Conservation (phyloP, 2,113 vertebrate genomes). For the Perca flavescens region DNA sequence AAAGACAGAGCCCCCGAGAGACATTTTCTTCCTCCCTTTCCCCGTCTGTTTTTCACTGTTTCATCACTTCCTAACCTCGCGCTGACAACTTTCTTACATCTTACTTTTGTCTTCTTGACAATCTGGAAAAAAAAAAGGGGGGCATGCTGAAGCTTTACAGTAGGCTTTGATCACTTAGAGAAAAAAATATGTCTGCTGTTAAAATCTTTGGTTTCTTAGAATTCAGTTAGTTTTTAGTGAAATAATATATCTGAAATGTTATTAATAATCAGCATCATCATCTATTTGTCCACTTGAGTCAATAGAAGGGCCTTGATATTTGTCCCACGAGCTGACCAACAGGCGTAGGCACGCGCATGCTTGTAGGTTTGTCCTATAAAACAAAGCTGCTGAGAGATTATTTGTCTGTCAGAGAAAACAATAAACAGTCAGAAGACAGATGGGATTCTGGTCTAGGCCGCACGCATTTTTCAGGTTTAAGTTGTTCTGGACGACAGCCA, state of each 20-base stretch:
- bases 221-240: background rate
- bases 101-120: constrained; percentile 39
- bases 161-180: constrained; percentile 5
- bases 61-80: constrained; percentile 51
- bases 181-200: background rate
- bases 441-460: constrained; percentile 23
- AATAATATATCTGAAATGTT: background rate
- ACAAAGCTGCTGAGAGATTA: constrained; percentile 45
- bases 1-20: constrained; percentile 46
- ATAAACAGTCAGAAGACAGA: constrained; percentile 60
- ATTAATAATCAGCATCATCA: constrained; percentile 7
- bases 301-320: background rate
- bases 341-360: background rate
- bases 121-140: constrained; percentile 1
- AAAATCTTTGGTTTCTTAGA: background rate
- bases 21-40: constrained; percentile 30
- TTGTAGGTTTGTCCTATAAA: constrained; percentile 12
- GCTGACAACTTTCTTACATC: constrained; percentile 39
- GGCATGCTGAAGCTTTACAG: background rate
- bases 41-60: constrained; percentile 45
- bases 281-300: constrained; percentile 12
- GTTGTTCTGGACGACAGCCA: constrained; percentile 36
- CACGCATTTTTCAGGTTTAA: constrained; percentile 55
- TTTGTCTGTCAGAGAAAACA: constrained; percentile 56
- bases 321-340: background rate